phyloP scores from a whole-genome alignment of 1,140 invertebrate genomes.

The Drosophila chauvacae region DNA sequence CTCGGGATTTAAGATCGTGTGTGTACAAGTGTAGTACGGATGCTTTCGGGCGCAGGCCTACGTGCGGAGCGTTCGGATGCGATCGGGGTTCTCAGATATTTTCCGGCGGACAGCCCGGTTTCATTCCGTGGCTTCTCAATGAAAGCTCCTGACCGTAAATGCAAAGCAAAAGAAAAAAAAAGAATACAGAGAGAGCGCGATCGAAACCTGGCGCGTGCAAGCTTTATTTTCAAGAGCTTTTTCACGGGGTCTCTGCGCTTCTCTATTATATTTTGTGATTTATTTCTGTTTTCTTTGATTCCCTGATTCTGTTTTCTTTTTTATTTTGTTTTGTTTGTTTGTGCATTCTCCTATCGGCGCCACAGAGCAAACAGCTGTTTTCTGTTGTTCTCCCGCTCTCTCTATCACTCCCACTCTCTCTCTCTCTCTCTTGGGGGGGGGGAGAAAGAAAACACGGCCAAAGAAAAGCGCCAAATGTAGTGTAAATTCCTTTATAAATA shows the following conservation, averaged over 20 bases:
- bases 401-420: slow-evolving; percentile 11
- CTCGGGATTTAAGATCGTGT: slow-evolving; percentile 9
- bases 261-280: slow-evolving; percentile 40
- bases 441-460: not conserved
- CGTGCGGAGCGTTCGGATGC: slow-evolving; percentile 77
- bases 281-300: slow-evolving; percentile 26
- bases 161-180: not conserved
- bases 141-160: slow-evolving; percentile 58
- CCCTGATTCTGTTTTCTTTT: slow-evolving; percentile 1
- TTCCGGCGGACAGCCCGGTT: slow-evolving; percentile 60
- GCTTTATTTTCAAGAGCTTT: slow-evolving; percentile 54
- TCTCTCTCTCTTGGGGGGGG: not conserved
- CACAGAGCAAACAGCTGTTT: slow-evolving; percentile 70
- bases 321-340: slow-evolving; percentile 39
- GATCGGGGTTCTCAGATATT: slow-evolving; percentile 71
- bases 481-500: slow-evolving; percentile 67
- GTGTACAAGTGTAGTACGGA: not conserved
- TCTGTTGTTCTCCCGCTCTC: slow-evolving; percentile 54
- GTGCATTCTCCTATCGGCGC: slow-evolving; percentile 36
- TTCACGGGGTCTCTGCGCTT: slow-evolving; percentile 21
- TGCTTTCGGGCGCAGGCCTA: slow-evolving; percentile 39
- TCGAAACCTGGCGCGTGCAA: slow-evolving; percentile 64
- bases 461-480: slow-evolving; percentile 44
- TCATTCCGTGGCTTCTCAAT: slow-evolving; percentile 57
- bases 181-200: slow-evolving; percentile 12